These are phyloP conservation scores for Ptilodon capucinus DNA, from an alignment of 2,888 invertebrate genomes.

Conservation along the genomic window DNA sequence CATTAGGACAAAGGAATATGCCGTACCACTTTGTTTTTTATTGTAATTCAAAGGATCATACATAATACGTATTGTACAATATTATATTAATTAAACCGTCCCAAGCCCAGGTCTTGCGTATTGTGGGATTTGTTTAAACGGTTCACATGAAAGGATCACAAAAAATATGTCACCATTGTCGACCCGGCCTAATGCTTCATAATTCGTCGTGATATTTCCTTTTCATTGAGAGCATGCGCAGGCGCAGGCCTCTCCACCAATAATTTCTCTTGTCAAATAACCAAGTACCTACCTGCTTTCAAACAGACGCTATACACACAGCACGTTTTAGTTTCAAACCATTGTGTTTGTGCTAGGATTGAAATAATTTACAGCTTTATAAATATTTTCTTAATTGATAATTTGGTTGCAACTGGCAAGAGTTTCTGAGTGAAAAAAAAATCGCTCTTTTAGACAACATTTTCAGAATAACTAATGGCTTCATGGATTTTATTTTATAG, in stretches of 20 bases:
- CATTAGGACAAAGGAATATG: too few relatives aligned
- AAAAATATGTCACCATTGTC: conserved; percentile 73
- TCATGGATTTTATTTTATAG: too few relatives aligned
- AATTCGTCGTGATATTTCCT: conserved; percentile 76
- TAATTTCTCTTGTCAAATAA: conserved; percentile 69
- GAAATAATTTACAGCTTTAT: conserved; percentile 22
- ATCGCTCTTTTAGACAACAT: too few relatives aligned
- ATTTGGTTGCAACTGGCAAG: too few relatives aligned
- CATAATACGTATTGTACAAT: conserved; percentile 28
- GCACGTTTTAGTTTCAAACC: conserved; percentile 26
- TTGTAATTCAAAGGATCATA: conserved; percentile 23
- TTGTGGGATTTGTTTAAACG: conserved; percentile 56
- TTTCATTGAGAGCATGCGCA: conserved; percentile 55
- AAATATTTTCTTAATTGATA: conserved; percentile 2
- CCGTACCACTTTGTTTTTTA: background rate
- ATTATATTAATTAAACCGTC: conserved; percentile 56
- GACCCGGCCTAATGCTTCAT: conserved; percentile 62
- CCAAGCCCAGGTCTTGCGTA: conserved; percentile 41
- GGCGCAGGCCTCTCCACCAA: conserved; percentile 49
- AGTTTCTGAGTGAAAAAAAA: too few relatives aligned
- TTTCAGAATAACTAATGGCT: too few relatives aligned
- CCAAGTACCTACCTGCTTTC: conserved; percentile 49
- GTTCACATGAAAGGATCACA: conserved; percentile 52
- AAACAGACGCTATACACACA: conserved; percentile 40
- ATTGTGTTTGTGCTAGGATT: conserved; percentile 24